Base-by-base conservation (phyloP, 1,140 invertebrate species). In the Camponotus vicinus region DNA sequence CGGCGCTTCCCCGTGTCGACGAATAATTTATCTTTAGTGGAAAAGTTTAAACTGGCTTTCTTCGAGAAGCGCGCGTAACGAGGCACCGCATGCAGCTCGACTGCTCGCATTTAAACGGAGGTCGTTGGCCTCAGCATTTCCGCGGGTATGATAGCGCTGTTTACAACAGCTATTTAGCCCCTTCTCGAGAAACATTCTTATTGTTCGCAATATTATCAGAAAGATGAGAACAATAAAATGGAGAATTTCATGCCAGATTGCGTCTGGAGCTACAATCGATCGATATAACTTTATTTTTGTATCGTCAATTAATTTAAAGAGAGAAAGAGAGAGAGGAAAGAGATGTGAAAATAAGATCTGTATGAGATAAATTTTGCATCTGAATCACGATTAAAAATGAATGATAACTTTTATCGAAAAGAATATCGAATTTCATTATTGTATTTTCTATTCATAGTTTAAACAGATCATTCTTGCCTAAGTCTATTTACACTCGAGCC, bases 21-120 rank as follows among this genome's bases (percentile, higher is more conserved):
- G 69, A 66, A 69, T 79, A 75, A 70, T 85, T 84, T 69, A 69
- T 45, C 32, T 59, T 83, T 82, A 70, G 76, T 52, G 42, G 67
- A 40, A 57, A 82, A 86, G 69, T 86, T 82, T 55, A 32, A 49
- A 61, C 32, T 45, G 55, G 18, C 45, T 75, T 73, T 73, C 79
- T 83, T 52, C 40, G 79, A 52, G 3, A 52, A 1, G 37, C 55
- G 45, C 27, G 11, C 40, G 15, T 27, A 7, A 69, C 55, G 69
- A n/a, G 32, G 40, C 32, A 32, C 15, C 15, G 42, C 67, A 45
- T 7, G 52, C 59, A 63, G 40, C 67, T 63, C 78, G 45, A 21
- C 32, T 67, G 52, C 69, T 49, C 69, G 79, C 52, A 49, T 80
- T 85, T 86, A 80, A 80, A 86, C 37, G 64, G 37, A 45, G 79